phyloP scores from a whole-genome alignment of 2,113 vertebrate species.

The Plecturocebus donacophilus region DNA sequence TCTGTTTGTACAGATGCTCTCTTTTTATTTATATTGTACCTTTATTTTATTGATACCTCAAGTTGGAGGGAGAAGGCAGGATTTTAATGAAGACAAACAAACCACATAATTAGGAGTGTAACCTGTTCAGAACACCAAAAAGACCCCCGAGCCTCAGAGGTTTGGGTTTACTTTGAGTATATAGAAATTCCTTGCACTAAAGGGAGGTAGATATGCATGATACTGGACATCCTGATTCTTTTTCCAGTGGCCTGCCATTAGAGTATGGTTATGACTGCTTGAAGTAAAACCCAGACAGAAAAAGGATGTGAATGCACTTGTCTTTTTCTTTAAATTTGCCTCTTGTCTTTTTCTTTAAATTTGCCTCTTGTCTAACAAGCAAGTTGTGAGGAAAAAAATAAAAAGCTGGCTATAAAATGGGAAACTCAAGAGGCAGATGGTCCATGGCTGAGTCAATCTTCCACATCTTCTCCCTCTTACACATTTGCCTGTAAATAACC shows the following conservation, averaged over 20 bases:
- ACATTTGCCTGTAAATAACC: neutral
- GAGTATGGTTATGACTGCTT: neutral
- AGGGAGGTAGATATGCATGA: neutral
- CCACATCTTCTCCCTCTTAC: neutral
- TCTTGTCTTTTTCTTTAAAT: slow-evolving; percentile 23
- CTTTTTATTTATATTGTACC: neutral
- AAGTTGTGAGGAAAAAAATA: neutral
- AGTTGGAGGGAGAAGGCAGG: neutral
- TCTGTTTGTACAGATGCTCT: neutral
- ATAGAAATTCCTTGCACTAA: neutral
- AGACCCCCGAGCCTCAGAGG: neutral
- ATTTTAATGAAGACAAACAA: neutral
- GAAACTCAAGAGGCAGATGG: neutral
- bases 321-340: slow-evolving; percentile 27
- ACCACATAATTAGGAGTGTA: neutral
- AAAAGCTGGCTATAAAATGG: neutral
- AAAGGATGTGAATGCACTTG: neutral
- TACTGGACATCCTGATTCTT: neutral
- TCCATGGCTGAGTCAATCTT: neutral
- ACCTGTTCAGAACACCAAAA: neutral
- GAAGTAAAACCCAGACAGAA: neutral
- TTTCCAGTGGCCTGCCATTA: neutral
- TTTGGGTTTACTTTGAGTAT: neutral
- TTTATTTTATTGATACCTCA: neutral
- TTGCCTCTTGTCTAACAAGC: neutral